Percentiles rank a stretch among this genome's conserved stretches.
Evolutionary conservation across 2,888 invertebrate species (phyloP).

Genomic region (Torymus texanus): DNA sequence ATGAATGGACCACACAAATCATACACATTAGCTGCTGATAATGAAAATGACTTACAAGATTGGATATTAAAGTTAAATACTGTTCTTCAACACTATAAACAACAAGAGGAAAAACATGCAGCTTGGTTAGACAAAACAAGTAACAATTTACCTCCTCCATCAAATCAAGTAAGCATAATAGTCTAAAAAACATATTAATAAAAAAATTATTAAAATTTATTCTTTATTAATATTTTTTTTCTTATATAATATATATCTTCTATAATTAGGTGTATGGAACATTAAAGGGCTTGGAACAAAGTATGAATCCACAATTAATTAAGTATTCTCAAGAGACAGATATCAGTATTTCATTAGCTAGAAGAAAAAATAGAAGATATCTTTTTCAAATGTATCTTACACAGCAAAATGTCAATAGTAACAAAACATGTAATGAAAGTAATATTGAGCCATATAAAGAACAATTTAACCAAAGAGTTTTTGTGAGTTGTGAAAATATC

Average conservation of each 20-base stretch:
- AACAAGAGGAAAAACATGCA: conserved; percentile 86
- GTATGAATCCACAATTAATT: conserved; percentile 93
- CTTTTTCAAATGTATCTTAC: conserved; percentile 85
- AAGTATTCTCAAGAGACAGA: conserved; percentile 95
- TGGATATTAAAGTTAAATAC: conserved; percentile 90
- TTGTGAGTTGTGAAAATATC: conserved; percentile 88
- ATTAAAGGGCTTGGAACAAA: conserved; percentile 90
- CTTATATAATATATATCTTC: background rate
- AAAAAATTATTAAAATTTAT: conserved; percentile 12
- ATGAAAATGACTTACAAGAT: conserved; percentile 86
- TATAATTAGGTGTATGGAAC: conserved; percentile 82
- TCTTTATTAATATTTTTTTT: conserved; percentile 13
- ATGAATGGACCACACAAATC: conserved; percentile 92
- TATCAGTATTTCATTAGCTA: conserved; percentile 86
- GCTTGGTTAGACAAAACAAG: conserved; percentile 80
- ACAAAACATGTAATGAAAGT: conserved; percentile 74
- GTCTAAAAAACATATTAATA: background rate
- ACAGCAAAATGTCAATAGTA: conserved; percentile 73
- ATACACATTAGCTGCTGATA: conserved; percentile 90
- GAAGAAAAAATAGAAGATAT: conserved; percentile 87
- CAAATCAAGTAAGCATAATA: conserved; percentile 71
- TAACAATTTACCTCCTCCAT: conserved; percentile 79
- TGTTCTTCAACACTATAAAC: conserved; percentile 88
- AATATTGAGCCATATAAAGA: conserved; percentile 83
- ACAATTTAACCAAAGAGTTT: conserved; percentile 90